Conservation (phyloP, 2,113 vertebrate genomes). For the Todiramphus chloris region DNA sequence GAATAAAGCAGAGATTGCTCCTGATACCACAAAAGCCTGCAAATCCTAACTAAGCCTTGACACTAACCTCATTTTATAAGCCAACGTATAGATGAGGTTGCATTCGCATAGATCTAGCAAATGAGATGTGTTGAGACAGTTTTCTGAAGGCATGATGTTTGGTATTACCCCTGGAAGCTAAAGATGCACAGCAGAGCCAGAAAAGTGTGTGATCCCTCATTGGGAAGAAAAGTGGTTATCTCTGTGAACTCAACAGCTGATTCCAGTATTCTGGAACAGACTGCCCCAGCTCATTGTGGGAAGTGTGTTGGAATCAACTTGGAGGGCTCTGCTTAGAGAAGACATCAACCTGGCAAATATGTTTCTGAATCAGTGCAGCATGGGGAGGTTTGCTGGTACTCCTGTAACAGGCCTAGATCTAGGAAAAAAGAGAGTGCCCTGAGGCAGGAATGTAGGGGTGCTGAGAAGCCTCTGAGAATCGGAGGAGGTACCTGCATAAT, state of each 20-base stretch:
- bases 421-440: neutral
- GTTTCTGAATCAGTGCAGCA: neutral
- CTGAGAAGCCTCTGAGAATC: neutral
- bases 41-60: neutral
- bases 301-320: neutral
- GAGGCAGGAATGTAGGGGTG: neutral
- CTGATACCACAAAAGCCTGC: neutral
- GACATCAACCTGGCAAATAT: accelerated
- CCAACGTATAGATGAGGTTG: neutral
- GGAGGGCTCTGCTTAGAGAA: neutral
- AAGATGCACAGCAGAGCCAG: neutral
- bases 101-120: neutral
- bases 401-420: neutral
- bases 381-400: neutral
- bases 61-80: neutral
- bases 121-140: neutral
- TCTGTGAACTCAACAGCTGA: neutral
- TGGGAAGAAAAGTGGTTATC: neutral
- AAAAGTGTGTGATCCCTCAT: neutral
- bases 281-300: neutral
- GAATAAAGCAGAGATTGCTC: neutral
- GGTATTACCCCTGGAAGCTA: neutral
- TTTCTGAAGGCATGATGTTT: neutral
- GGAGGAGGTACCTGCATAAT: neutral
- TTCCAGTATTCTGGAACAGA: neutral